Evolutionary conservation across 2,888 invertebrate species (phyloP).

Genomic region (Drosophila demipolita): DNA sequence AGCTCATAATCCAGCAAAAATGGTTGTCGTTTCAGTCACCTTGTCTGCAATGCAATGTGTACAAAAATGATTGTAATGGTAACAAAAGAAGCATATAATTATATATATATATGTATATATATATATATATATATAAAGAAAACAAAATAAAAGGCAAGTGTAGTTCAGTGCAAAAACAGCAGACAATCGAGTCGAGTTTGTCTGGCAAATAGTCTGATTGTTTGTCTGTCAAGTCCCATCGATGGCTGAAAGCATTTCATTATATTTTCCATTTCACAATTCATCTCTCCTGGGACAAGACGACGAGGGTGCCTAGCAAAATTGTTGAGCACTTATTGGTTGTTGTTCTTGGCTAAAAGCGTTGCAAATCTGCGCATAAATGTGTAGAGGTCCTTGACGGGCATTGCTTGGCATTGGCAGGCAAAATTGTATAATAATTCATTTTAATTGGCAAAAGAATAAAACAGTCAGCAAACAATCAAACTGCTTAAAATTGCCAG

Average conservation of each 20-base stretch:
- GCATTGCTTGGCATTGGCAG: slow-evolving; percentile 30
- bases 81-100: slow-evolving; percentile 11
- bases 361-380: slow-evolving; percentile 68
- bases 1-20: slow-evolving; percentile 75
- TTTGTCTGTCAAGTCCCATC: slow-evolving; percentile 43
- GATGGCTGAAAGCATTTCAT: slow-evolving; percentile 64
- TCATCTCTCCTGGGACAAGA: slow-evolving; percentile 46
- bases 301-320: slow-evolving; percentile 27
- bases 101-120: not conserved
- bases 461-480: slow-evolving; percentile 44
- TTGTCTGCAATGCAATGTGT: slow-evolving; percentile 44
- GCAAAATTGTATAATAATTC: slow-evolving; percentile 77
- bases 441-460: slow-evolving; percentile 75
- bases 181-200: slow-evolving; percentile 37
- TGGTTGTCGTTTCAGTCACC: slow-evolving; percentile 31
- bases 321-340: slow-evolving; percentile 19
- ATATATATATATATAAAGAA: not conserved
- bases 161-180: slow-evolving; percentile 24
- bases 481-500: slow-evolving; percentile 21
- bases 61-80: slow-evolving; percentile 48
- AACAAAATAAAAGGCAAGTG: slow-evolving; percentile 28
- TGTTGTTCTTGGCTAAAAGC: slow-evolving; percentile 42
- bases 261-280: slow-evolving; percentile 56
- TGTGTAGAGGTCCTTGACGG: slow-evolving; percentile 55
- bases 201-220: slow-evolving; percentile 20